Percentiles rank a stretch among this genome's conserved stretches.
phyloP scores from a whole-genome alignment of 2,113 vertebrate genomes.

The Lophura nycthemera region DNA sequence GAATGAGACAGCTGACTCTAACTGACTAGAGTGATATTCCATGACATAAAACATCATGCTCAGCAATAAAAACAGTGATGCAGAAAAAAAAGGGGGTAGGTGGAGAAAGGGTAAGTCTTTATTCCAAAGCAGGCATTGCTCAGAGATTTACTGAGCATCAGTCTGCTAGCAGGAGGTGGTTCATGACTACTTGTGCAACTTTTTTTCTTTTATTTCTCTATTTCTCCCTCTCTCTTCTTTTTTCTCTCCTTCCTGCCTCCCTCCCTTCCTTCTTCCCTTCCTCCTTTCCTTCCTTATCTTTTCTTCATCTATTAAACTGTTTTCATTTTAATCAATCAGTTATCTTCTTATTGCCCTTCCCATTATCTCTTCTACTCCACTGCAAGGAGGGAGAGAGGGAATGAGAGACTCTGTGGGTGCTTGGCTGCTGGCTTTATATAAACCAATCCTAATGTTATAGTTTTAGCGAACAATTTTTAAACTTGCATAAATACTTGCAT shows the following conservation, averaged over 20 bases:
- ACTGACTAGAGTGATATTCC: not conserved
- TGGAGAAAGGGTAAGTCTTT: accelerated
- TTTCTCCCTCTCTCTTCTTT: no score
- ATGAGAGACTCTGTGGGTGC: not conserved
- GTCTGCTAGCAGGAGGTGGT: not conserved
- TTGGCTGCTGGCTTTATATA: not conserved
- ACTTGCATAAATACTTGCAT: not conserved
- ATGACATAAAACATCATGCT: not conserved
- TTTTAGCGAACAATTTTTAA: not conserved
- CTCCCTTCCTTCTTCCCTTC: no score
- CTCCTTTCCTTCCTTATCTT: not conserved
- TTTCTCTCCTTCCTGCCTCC: not conserved
- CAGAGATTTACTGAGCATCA: not conserved
- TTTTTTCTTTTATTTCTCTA: no score
- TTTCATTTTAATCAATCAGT: not conserved
- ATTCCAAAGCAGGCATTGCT: not conserved
- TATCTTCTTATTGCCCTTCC: not conserved
- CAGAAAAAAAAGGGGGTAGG: not conserved
- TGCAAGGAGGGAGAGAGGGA: not conserved
- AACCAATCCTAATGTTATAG: not conserved
- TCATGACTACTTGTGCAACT: not conserved
- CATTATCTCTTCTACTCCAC: not conserved
- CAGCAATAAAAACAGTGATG: not conserved
- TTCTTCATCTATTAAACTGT: no score
- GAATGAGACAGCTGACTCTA: not conserved